phyloP scores from a whole-genome alignment of 2,113 vertebrate species.

The Oreochromis aureus region DNA sequence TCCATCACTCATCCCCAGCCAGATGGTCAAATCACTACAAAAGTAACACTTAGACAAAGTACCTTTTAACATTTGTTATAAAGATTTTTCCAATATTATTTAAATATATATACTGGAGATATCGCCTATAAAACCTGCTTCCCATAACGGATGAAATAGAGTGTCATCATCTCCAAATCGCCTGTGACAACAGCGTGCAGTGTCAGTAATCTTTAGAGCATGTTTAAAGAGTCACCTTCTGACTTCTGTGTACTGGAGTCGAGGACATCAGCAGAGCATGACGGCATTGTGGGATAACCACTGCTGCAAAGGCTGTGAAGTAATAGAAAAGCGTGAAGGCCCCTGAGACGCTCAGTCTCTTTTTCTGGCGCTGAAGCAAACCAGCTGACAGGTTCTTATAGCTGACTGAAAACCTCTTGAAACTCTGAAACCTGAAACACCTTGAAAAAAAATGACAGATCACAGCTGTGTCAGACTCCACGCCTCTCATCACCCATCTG shows the following conservation, averaged over 20 bases:
- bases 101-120: not conserved
- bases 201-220: constrained; percentile 29
- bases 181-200: not conserved
- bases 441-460: constrained; percentile 34
- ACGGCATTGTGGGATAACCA: constrained; percentile 12
- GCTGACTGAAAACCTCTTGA: constrained; percentile 29
- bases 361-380: constrained; percentile 8
- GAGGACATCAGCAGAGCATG: constrained; percentile 28
- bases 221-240: not conserved
- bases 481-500: constrained; percentile 19
- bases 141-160: not conserved
- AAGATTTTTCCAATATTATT: not conserved
- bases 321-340: constrained; percentile 35
- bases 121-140: not conserved
- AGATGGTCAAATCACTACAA: constrained; percentile 15
- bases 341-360: constrained; percentile 15
- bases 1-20: constrained; percentile 27
- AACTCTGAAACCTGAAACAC: constrained; percentile 29
- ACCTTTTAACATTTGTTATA: not conserved
- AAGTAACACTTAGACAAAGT: constrained; percentile 24
- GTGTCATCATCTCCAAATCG: constrained; percentile 9
- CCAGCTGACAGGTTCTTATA: constrained; percentile 33
- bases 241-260: not conserved
- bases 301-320: not conserved
- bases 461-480: constrained; percentile 17